Evolutionary conservation across 2,888 invertebrate species (phyloP).

Genomic region (Caenorhabditis plicata): DNA sequence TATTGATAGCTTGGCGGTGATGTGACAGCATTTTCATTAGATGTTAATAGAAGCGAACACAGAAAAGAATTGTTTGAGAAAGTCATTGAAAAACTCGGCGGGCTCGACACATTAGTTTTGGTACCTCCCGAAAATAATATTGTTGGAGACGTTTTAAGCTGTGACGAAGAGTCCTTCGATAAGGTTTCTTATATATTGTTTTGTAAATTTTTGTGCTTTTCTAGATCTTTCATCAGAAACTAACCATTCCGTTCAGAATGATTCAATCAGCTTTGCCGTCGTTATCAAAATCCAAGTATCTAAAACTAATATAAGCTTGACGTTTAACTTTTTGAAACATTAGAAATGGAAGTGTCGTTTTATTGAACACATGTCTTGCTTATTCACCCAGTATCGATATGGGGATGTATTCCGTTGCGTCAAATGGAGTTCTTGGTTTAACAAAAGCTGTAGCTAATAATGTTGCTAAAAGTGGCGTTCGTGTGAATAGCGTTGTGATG

Average conservation of each 20-base stretch:
- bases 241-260: constrained; percentile 53
- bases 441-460: constrained; percentile 34
- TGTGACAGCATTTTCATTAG: constrained; percentile 35
- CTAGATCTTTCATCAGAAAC: constrained; percentile 36
- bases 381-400: constrained; percentile 53
- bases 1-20: constrained; percentile 34
- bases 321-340: neutral
- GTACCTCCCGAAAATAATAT: constrained; percentile 44
- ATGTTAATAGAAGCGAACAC: constrained; percentile 21
- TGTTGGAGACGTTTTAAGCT: constrained; percentile 48
- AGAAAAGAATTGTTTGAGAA: constrained; percentile 34
- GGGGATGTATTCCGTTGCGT: constrained; percentile 52
- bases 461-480: constrained; percentile 35
- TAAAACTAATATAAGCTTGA: neutral
- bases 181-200: constrained; percentile 6
- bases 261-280: constrained; percentile 40
- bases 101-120: constrained; percentile 34
- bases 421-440: constrained; percentile 45
- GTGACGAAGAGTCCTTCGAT: constrained; percentile 25
- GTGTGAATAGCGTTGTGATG: constrained; percentile 50
- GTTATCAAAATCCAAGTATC: constrained; percentile 44
- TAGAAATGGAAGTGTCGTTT: constrained; percentile 41
- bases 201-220: constrained; percentile 7
- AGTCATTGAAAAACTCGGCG: constrained; percentile 27
- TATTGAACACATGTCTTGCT: constrained; percentile 39